These are phyloP conservation scores for Styela clava DNA, from an alignment of 23 tunicate genomes.

Conservation along the genomic window DNA sequence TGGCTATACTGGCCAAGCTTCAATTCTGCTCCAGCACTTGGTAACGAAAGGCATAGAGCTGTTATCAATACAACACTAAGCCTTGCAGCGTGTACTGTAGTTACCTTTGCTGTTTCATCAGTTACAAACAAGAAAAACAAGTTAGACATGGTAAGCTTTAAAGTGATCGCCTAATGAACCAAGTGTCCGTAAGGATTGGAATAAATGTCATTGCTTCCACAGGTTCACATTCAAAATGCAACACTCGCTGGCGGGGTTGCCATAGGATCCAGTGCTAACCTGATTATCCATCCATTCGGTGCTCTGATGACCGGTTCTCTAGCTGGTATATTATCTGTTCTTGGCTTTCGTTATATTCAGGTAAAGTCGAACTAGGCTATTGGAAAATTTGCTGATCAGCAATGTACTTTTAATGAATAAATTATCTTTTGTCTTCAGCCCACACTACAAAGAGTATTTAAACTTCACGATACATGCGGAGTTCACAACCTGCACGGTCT, in stretches of 20 bases:
- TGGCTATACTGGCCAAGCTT: constrained; percentile 98
- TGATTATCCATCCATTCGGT: constrained; percentile 88
- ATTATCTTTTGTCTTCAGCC: too few relatives aligned
- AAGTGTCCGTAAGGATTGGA: too few relatives aligned
- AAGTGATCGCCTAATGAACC: neutral
- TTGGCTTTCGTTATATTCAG: constrained; percentile 82
- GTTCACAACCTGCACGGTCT: constrained; percentile 85
- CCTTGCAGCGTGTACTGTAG: constrained; percentile 78
- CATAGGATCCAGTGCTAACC: constrained; percentile 87
- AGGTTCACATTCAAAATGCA: constrained; percentile 98
- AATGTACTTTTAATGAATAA: too few relatives aligned
- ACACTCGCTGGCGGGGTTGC: constrained; percentile 98
- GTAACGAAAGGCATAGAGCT: constrained; percentile 81
- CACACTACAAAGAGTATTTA: constrained; percentile 43
- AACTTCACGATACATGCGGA: constrained; percentile 94
- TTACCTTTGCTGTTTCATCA: constrained; percentile 77
- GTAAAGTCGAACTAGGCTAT: too few relatives aligned
- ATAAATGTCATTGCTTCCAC: neutral
- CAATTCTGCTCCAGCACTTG: constrained; percentile 81
- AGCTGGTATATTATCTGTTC: constrained; percentile 72
- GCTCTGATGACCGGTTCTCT: constrained; percentile 75
- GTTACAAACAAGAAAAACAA: constrained; percentile 55
- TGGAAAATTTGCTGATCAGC: too few relatives aligned
- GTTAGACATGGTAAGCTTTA: constrained; percentile 61
- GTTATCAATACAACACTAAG: constrained; percentile 83